phyloP scores from a whole-genome alignment of 2,888 invertebrate genomes.

The Cordilura impudica region DNA sequence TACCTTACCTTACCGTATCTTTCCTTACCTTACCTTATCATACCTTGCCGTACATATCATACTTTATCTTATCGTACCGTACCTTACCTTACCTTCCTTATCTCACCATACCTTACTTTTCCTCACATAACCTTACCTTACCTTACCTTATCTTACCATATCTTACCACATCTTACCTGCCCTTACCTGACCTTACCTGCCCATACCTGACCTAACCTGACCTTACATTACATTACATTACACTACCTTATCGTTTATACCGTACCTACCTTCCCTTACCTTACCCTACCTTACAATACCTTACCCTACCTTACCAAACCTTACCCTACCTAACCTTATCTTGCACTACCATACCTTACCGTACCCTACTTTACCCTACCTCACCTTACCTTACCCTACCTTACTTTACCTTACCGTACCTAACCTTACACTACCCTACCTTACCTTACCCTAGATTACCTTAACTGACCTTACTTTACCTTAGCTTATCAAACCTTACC shows the following conservation, averaged over 20 bases:
- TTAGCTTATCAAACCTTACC: slow-evolving; percentile 3
- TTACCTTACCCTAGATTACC: slow-evolving; percentile 4
- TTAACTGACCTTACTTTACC: slow-evolving; percentile 9
- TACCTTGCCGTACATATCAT: slow-evolving; percentile 16
- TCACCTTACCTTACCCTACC: slow-evolving; percentile 2
- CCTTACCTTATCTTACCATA: slow-evolving; percentile 19
- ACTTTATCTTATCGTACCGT: slow-evolving; percentile 14
- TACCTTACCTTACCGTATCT: not conserved
- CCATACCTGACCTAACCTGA: slow-evolving; percentile 17
- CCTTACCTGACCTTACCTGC: slow-evolving; percentile 21
- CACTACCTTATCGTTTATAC: too few species aligned
- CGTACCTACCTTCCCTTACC: slow-evolving; percentile 14
- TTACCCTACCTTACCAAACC: slow-evolving; percentile 2
- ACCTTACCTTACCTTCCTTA: slow-evolving; percentile 17
- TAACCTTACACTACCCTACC: slow-evolving; percentile 1
- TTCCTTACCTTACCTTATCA: slow-evolving; percentile 4
- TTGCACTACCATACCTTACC: not conserved
- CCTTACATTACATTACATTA: slow-evolving; percentile 18
- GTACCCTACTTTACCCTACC: slow-evolving; percentile 1
- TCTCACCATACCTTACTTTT: slow-evolving; percentile 12
- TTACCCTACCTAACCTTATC: slow-evolving; percentile 2
- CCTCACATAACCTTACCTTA: slow-evolving; percentile 5
- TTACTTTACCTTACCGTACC: slow-evolving; percentile 3
- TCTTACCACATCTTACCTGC: slow-evolving; percentile 10
- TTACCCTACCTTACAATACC: not conserved